Conservation (phyloP, 2,113 vertebrate species). For the Ciconia boyciana region DNA sequence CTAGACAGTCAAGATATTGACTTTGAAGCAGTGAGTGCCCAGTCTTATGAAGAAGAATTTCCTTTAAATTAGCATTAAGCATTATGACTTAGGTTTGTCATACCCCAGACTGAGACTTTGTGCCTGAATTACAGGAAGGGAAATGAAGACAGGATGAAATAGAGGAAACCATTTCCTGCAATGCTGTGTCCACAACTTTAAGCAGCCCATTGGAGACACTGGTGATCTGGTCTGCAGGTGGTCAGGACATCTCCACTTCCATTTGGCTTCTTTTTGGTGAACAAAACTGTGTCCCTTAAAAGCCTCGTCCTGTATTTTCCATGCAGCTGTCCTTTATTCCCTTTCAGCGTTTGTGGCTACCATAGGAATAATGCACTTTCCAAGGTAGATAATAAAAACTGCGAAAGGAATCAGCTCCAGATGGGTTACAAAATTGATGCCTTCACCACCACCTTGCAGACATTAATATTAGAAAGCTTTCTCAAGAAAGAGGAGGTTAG, state of each 20-base stretch:
- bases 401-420: background rate
- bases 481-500: background rate
- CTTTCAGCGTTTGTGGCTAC: background rate
- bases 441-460: background rate
- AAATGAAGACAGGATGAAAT: background rate
- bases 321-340: background rate
- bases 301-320: background rate
- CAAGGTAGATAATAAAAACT: background rate
- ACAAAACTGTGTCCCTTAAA: background rate
- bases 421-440: background rate
- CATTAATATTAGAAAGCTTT: slow-evolving; percentile 7
- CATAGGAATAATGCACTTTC: background rate
- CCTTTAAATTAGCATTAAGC: background rate
- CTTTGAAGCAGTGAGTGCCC: background rate
- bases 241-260: background rate
- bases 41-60: background rate
- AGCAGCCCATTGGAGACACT: background rate
- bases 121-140: background rate
- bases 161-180: background rate
- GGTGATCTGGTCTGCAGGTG: too few relatives aligned
- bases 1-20: background rate
- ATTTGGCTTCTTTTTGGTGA: background rate
- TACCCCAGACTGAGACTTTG: background rate
- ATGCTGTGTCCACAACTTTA: background rate
- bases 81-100: background rate